A percentile compares a stretch with the other conserved stretches of the same genome.
These are phyloP conservation scores for Zophobas atratus DNA, from an alignment of 1,140 invertebrate genomes.

Conservation along the genomic window DNA sequence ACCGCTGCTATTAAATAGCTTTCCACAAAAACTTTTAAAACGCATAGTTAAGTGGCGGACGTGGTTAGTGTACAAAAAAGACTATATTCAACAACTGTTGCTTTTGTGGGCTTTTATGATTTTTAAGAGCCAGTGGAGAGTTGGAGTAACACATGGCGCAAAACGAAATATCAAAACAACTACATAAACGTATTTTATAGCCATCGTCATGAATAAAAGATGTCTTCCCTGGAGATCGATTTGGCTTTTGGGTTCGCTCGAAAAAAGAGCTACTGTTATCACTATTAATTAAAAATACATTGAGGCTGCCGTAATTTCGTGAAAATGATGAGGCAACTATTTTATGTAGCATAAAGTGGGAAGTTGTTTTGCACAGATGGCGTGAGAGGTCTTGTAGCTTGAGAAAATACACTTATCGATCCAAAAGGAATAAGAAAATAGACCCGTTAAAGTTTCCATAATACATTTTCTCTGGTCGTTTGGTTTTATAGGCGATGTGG, in stretches of 20 bases:
- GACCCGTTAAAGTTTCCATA: conserved; percentile 2
- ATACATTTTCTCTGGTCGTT: conserved; percentile 8
- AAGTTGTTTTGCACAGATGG: conserved; percentile 32
- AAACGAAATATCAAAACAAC: conserved; percentile 12
- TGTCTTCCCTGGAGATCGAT: conserved; percentile 4
- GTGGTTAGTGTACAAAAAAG: no score
- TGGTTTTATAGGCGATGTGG: neutral
- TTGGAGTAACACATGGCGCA: neutral
- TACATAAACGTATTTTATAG: conserved; percentile 14
- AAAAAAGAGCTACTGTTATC: no score
- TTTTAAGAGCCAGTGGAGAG: no score
- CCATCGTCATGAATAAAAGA: conserved; percentile 3
- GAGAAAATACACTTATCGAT: conserved; percentile 39
- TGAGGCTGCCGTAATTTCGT: neutral
- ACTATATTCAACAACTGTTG: no score
- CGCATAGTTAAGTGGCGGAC: no score
- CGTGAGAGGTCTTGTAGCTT: conserved; percentile 18
- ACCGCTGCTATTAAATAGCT: no score
- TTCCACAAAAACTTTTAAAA: no score
- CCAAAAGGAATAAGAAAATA: conserved; percentile 29
- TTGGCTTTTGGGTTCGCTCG: neutral
- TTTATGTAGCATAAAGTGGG: neutral
- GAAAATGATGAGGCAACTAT: neutral
- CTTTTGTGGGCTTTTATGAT: neutral
- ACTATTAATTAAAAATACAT: no score